These are phyloP conservation scores for Dicrurus megarhynchus DNA, from an alignment of 2,113 vertebrate species.

Conservation along the genomic window DNA sequence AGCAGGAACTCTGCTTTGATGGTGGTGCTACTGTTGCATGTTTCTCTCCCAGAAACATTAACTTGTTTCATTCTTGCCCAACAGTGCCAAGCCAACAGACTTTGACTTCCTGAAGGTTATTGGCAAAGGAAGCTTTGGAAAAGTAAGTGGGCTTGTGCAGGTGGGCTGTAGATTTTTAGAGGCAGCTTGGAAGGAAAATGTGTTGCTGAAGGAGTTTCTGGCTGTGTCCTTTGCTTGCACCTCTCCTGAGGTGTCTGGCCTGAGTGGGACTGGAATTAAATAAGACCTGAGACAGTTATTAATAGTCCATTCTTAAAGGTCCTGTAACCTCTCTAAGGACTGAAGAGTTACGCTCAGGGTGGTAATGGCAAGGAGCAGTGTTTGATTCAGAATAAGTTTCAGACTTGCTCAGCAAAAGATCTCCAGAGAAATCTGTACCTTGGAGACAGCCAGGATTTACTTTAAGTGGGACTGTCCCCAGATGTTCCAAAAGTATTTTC, in stretches of 20 bases:
- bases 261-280: neutral
- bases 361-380: neutral
- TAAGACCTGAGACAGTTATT: neutral
- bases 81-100: constrained; percentile 81
- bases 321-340: neutral
- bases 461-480: neutral
- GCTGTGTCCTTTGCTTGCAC: neutral
- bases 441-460: neutral
- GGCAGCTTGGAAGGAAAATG: neutral
- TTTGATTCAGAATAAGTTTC: neutral
- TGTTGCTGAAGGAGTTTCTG: neutral
- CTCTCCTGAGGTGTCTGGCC: neutral
- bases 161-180: neutral
- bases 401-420: neutral
- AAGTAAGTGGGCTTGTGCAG: constrained; percentile 65
- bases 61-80: constrained; percentile 12
- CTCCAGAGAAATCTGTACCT: neutral
- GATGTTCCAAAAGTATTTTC: neutral
- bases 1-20: neutral
- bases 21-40: neutral
- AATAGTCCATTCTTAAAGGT: neutral
- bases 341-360: neutral
- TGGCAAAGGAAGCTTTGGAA: constrained; percentile 83
- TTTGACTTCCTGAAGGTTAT: constrained; percentile 84
- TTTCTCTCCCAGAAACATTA: constrained; percentile 25